A percentile compares a stretch with the other conserved stretches of the same genome.
Conservation (phyloP, 2,888 invertebrate species). For the Nomada fabriciana region DNA sequence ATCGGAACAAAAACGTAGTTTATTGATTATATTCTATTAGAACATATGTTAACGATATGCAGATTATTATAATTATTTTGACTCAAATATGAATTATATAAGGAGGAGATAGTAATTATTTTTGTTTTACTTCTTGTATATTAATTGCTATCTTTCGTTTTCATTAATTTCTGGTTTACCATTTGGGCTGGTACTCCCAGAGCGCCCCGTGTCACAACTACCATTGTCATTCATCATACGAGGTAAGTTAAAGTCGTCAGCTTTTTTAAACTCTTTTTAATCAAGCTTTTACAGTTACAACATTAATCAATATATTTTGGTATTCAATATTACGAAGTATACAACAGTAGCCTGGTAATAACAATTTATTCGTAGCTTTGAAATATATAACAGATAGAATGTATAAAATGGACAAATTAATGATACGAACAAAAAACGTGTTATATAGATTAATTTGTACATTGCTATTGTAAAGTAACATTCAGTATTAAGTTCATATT, state of each 20-base stretch:
- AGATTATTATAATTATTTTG: slow-evolving; percentile 14
- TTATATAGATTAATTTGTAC: no score
- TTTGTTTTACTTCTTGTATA: slow-evolving; percentile 78
- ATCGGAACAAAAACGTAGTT: no score
- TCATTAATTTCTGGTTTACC: slow-evolving; percentile 84
- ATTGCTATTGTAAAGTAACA: no score
- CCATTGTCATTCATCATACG: slow-evolving; percentile 66
- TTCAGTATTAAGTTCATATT: no score
- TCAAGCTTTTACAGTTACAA: background rate
- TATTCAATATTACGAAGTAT: background rate
- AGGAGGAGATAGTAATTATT: slow-evolving; percentile 57
- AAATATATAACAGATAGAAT: no score
- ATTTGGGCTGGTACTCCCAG: slow-evolving; percentile 80
- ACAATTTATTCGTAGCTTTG: no score
- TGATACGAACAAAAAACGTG: no score
- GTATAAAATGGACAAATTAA: no score
- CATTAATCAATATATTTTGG: background rate
- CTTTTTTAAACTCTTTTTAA: background rate
- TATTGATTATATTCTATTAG: no score
- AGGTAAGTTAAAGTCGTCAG: slow-evolving; percentile 64
- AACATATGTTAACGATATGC: background rate
- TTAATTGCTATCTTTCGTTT: slow-evolving; percentile 84
- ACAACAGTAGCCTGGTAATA: no score
- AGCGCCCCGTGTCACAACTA: slow-evolving; percentile 70
- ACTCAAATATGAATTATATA: slow-evolving; percentile 41